Base-by-base conservation (phyloP, 2,888 invertebrate species). In the Macrostomum cliftonense region DNA sequence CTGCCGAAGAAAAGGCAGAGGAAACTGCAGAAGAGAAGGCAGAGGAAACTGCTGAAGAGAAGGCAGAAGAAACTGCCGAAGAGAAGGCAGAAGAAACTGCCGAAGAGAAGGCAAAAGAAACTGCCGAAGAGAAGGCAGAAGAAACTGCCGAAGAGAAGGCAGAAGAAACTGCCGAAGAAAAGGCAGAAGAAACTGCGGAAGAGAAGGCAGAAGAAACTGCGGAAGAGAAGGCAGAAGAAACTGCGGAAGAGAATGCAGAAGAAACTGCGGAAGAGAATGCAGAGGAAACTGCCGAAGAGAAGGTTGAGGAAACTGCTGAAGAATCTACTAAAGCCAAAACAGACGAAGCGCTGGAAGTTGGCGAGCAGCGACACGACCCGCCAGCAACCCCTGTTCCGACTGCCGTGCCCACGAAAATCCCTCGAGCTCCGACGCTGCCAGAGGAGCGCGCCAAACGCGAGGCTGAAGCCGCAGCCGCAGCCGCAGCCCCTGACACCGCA, bases 11-110 rank as follows among this genome's bases (percentile, higher is more conserved):
- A 45, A 12, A 39, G 4, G 37, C 46, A 19, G 46, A 43, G 38
- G 20, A 36, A 40, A 56, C 50, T 53, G 55, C 55, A 28, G 56
- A 53, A 13, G 42, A 53, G 37, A 43, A 52, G 39, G 53, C 54
- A 36, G 53, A 38, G 13, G 45, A 53, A 21, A 46, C 43, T 9
- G 39, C 42, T 1, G 50, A 51, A 21, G 49, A 39, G 12, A 45
- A 14, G 17, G 36, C 48, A 39, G 39, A 47, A 19, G 43, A 37
- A 37, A 46, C 43, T 2, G 42, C 38, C n/a, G 50, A 52, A 46
- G 39, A 20, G 38, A 47, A 47, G 12, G 45, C 17, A 5, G 46
- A 49, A 36, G 16, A n/a, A n/a, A 50, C 50, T 37, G 43, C 52
- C 42, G 52, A 53, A 47, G 52, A 53, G 42, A 55, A 21, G 36